Evolutionary conservation across 2,888 invertebrate genomes (phyloP).

Genomic region (Spicauda simplicius): DNA sequence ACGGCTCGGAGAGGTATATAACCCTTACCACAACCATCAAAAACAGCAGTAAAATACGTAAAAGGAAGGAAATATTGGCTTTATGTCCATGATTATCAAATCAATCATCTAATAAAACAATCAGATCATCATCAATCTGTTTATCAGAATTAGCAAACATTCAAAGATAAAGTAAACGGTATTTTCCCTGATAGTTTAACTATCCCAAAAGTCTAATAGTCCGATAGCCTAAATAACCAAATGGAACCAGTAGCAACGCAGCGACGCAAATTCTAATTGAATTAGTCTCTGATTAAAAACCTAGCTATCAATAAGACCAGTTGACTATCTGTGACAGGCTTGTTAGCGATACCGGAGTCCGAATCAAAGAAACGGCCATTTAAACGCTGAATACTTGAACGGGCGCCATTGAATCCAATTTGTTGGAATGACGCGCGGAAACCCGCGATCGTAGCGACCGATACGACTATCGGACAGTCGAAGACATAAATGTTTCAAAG

Average conservation of each 20-base stretch:
- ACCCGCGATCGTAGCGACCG: slow-evolving; percentile 39
- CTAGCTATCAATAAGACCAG: slow-evolving; percentile 18
- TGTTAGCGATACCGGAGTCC: slow-evolving; percentile 15
- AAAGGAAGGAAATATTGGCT: too few relatives aligned
- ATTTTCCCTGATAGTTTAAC: too few relatives aligned
- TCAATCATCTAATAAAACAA: too few relatives aligned
- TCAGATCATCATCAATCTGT: too few relatives aligned
- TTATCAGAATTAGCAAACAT: too few relatives aligned
- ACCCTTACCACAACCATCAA: too few relatives aligned
- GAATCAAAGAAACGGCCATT: slow-evolving; percentile 22
- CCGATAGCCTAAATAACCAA: not conserved
- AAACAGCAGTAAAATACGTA: too few relatives aligned
- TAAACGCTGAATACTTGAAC: slow-evolving; percentile 31
- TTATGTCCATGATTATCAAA: too few relatives aligned
- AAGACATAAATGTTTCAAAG: slow-evolving; percentile 44
- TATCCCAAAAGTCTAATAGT: too few relatives aligned
- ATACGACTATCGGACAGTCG: slow-evolving; percentile 46
- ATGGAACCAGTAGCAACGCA: not conserved
- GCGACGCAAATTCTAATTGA: slow-evolving; percentile 3
- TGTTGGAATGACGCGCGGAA: slow-evolving; percentile 55
- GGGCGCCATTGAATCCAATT: slow-evolving; percentile 52
- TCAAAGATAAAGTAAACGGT: too few relatives aligned
- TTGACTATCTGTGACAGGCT: slow-evolving; percentile 20
- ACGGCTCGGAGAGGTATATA: too few relatives aligned
- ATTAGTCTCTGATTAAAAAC: slow-evolving; percentile 22